These are phyloP conservation scores for Shargacucullia verbasci DNA, from an alignment of 2,888 invertebrate genomes.

Conservation along the genomic window DNA sequence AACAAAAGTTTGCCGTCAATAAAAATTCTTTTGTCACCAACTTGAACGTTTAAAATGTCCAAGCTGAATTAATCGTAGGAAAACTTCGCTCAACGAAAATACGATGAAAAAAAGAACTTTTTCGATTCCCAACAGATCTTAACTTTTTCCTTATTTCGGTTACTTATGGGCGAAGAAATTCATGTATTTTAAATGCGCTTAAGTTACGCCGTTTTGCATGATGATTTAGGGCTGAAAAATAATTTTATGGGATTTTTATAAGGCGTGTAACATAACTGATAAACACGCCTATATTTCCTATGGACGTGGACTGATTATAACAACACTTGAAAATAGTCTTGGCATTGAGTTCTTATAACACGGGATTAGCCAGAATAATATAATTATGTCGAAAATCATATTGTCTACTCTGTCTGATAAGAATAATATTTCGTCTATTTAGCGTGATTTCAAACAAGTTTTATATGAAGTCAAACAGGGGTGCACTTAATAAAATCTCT, in stretches of 20 bases:
- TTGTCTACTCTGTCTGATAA: no score
- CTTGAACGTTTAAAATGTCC: slow-evolving; percentile 35
- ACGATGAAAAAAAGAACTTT: slow-evolving; percentile 48
- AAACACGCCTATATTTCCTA: no score
- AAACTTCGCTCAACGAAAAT: slow-evolving; percentile 32
- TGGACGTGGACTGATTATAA: no score
- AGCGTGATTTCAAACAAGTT: no score
- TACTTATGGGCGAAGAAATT: slow-evolving; percentile 35
- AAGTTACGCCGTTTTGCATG: slow-evolving; percentile 35
- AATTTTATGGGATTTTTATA: neutral
- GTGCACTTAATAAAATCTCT: no score
- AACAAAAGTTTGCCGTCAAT: slow-evolving; percentile 18
- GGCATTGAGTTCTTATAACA: no score
- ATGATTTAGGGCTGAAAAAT: slow-evolving; percentile 9
- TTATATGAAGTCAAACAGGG: no score
- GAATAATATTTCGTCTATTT: no score
- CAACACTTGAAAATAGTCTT: no score
- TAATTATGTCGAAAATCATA: no score
- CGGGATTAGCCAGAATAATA: no score
- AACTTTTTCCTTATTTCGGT: slow-evolving; percentile 40
- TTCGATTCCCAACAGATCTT: slow-evolving; percentile 50
- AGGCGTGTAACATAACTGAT: neutral
- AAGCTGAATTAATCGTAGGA: slow-evolving; percentile 41
- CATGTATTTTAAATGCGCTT: slow-evolving; percentile 47
- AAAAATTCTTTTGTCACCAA: slow-evolving; percentile 29